These are phyloP conservation scores for Sibirionetta formosa DNA, from an alignment of 2,797 vertebrate genomes.

Conservation along the genomic window DNA sequence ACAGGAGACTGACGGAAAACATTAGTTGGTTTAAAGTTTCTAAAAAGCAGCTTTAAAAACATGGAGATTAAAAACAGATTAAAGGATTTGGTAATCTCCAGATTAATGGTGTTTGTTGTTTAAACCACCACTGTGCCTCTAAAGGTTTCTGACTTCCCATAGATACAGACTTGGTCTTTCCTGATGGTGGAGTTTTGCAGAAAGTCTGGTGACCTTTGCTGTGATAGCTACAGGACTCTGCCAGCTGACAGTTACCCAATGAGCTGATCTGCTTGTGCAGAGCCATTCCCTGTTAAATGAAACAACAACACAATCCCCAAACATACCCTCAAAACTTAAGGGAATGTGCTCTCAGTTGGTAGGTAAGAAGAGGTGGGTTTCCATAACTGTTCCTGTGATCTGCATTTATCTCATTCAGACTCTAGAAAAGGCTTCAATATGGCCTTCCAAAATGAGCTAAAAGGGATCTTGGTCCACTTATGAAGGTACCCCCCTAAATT, in stretches of 20 bases:
- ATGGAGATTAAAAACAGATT: background rate
- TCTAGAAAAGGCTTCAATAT: background rate
- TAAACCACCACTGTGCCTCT: background rate
- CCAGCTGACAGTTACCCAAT: background rate
- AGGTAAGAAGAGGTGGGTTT: background rate
- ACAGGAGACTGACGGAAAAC: background rate
- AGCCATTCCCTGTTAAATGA: background rate
- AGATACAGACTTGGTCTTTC: background rate
- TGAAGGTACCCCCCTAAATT: background rate
- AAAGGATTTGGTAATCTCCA: background rate
- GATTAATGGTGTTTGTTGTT: background rate
- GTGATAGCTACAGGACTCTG: background rate
- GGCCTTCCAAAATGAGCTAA: background rate
- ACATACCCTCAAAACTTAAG: background rate
- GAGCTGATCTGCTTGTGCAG: background rate
- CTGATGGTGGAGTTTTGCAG: background rate
- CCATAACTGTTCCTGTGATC: background rate
- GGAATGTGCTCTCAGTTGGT: background rate
- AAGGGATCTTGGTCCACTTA: background rate
- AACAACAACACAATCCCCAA: background rate
- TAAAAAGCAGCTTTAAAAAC: background rate
- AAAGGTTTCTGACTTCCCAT: background rate
- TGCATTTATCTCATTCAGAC: background rate
- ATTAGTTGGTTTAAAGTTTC: background rate
- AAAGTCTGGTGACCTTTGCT: background rate